Conservation (phyloP, 2,797 vertebrate species). For the Pseudochromis fuscus region DNA sequence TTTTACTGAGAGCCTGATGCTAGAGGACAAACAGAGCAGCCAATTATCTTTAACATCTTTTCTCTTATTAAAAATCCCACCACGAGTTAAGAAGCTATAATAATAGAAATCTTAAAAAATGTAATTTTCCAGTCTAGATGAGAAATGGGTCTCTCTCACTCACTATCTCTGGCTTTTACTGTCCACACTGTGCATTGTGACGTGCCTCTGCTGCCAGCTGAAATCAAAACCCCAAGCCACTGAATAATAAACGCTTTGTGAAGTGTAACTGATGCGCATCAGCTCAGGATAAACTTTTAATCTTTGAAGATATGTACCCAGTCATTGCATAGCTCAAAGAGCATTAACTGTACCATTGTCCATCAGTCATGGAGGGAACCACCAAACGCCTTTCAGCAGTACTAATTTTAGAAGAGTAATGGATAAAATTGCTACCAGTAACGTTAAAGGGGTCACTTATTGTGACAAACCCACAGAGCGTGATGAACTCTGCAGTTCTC, state of each 20-base stretch:
- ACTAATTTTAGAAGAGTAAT: not conserved
- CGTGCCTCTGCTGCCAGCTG: conserved; percentile 52
- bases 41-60: conserved; percentile 5
- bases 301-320: conserved; percentile 53
- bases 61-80: conserved; percentile 23
- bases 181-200: conserved; percentile 42
- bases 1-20: conserved; percentile 14
- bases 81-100: conserved; percentile 24
- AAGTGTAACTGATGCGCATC: conserved; percentile 74
- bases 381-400: conserved; percentile 25
- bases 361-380: conserved; percentile 33
- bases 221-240: conserved; percentile 59
- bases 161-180: conserved; percentile 23
- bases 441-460: not conserved
- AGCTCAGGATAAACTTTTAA: conserved; percentile 68
- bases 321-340: conserved; percentile 35
- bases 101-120: conserved; percentile 10
- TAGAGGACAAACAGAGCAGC: not conserved
- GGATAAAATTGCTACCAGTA: not conserved
- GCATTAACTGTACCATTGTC: conserved; percentile 48
- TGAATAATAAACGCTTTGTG: conserved; percentile 74
- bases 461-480: not conserved
- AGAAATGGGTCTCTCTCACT: conserved; percentile 30
- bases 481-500: not conserved
- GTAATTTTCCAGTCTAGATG: conserved; percentile 8